phyloP scores from a whole-genome alignment of 2,797 vertebrate species.

The Nasua narica region DNA sequence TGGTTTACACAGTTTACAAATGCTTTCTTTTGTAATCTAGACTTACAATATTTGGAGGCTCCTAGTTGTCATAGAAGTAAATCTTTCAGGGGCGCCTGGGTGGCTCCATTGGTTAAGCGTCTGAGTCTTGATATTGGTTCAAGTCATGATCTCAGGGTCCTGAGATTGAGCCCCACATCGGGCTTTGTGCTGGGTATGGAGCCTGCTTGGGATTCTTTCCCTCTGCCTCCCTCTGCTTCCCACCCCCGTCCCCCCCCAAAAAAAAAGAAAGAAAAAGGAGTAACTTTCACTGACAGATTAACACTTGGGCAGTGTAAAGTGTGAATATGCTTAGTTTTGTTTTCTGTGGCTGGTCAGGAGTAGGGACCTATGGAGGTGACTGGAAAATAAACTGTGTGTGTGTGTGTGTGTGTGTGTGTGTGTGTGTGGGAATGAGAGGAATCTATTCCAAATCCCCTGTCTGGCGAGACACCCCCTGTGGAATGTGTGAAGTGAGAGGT shows the following conservation, averaged over 20 bases:
- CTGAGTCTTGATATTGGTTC: not conserved
- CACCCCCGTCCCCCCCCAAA: too few species aligned
- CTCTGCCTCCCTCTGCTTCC: not conserved
- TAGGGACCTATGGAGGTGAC: not conserved
- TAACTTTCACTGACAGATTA: not conserved
- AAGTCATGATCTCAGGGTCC: not conserved
- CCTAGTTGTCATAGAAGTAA: not conserved
- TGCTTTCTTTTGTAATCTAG: not conserved
- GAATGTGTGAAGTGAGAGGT: not conserved
- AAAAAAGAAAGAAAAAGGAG: not conserved
- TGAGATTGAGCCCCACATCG: not conserved
- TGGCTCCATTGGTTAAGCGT: not conserved
- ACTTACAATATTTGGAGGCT: not conserved
- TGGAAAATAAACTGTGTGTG: not conserved
- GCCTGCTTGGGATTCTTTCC: not conserved
- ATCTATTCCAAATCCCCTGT: not conserved
- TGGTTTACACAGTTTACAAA: not conserved
- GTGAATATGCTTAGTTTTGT: not conserved
- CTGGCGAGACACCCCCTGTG: not conserved
- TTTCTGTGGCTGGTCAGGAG: not conserved
- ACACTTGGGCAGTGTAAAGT: not conserved
- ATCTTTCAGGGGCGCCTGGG: not conserved
- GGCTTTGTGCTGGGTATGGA: not conserved
- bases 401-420: not conserved
- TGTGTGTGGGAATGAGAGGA: not conserved